Evolutionary conservation across 2,888 invertebrate genomes (phyloP), one percentile per base, ranked within the genome.

Genomic region (Dicycla oo): DNA sequence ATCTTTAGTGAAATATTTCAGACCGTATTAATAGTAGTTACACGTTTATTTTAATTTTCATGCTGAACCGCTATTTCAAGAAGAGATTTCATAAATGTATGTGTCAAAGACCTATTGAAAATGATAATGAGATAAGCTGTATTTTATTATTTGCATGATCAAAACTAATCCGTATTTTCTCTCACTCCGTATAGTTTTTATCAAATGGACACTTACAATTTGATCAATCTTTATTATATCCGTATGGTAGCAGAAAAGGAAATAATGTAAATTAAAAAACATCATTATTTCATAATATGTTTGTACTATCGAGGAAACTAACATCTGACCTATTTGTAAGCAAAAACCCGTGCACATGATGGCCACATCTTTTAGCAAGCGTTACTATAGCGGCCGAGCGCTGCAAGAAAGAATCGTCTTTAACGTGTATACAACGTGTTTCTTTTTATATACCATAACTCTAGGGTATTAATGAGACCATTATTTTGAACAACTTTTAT

Each of bases 211-310:
- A 83, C 85, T 81, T 77, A 86, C 86, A 75, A 83, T 47, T 68
- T 78, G 43, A 60, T 86, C 79, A 80, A 91, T 85, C 91, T 91
- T 80, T 79, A 80, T 77, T 67, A 78, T 58, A 75, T 87, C 90
- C 88, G 66, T 84, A 66, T 75, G 86, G 47, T 83, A 84, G 88
- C 88, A 81, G 73, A 84, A 86, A 83, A 84, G 75, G 66, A 80
- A 78, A 84, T 47, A 61, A 69, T n/a, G 13, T 30, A 7, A 62
- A 56, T 73, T 73, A 66, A 73, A 69, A 71, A 34, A 65, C 56
- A 69, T 30, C 40, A 47, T 73, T 34, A n/a, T 45, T 34, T 43
- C 3, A 34, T 34, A 1, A 47, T 26, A 38, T 54, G 47, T 40
- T 54, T n/a, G n/a, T n/a, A n/a, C n/a, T n/a, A n/a, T n/a, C n/a